These are phyloP conservation scores for Neocrepidodera transversa DNA, from an alignment of 2,888 invertebrate genomes.

Conservation along the genomic window DNA sequence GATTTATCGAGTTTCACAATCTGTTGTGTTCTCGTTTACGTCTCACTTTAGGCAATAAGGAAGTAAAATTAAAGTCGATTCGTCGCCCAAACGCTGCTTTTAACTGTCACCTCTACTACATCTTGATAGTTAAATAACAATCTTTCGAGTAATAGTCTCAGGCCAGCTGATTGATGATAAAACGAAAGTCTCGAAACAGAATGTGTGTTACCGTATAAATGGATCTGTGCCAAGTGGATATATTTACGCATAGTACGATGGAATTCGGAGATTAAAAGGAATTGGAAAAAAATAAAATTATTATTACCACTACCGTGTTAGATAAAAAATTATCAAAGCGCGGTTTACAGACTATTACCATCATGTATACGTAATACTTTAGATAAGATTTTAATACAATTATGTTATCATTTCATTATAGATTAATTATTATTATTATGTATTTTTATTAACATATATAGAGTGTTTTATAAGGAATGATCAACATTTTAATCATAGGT, in stretches of 20 bases:
- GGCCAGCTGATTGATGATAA: slow-evolving; percentile 1
- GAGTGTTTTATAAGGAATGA: too few relatives aligned
- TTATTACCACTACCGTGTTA: too few relatives aligned
- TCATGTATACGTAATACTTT: too few relatives aligned
- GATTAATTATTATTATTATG: too few relatives aligned
- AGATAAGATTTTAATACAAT: too few relatives aligned
- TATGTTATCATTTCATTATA: too few relatives aligned
- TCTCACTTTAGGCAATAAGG: not conserved
- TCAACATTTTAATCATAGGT: too few relatives aligned
- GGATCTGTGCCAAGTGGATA: slow-evolving; percentile 2
- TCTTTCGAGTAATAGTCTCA: not conserved
- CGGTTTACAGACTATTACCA: too few relatives aligned
- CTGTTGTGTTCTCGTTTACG: not conserved
- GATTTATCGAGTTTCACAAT: too few relatives aligned
- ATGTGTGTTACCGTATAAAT: slow-evolving; percentile 1
- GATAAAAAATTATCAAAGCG: too few relatives aligned
- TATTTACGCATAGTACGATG: not conserved
- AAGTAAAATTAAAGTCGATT: not conserved
- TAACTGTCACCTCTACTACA: not conserved
- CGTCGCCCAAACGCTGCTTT: not conserved
- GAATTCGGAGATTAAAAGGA: not conserved
- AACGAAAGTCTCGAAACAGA: not conserved
- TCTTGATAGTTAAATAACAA: not conserved
- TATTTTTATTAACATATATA: too few relatives aligned
- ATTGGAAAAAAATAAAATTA: too few relatives aligned